These are phyloP conservation scores for Nymphalis io DNA, from an alignment of 1,140 invertebrate genomes.

Conservation along the genomic window DNA sequence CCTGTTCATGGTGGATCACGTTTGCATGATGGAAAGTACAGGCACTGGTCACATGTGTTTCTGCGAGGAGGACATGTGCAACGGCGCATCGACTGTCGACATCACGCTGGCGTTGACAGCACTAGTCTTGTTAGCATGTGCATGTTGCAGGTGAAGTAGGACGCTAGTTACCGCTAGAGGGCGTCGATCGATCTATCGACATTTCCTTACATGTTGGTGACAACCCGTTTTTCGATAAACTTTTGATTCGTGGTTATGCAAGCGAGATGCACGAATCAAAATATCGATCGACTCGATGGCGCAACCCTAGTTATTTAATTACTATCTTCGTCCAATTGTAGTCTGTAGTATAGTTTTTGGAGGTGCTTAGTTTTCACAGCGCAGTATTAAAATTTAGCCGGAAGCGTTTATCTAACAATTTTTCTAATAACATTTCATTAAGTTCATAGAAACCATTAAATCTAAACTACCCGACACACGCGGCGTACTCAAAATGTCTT, in stretches of 20 bases:
- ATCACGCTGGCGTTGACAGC: slow-evolving; percentile 49
- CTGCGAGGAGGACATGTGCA: slow-evolving; percentile 98
- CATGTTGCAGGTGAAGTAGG: slow-evolving; percentile 76
- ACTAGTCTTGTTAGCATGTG: slow-evolving; percentile 65
- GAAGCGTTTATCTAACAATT: slow-evolving; percentile 3
- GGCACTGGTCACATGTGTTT: slow-evolving; percentile 98
- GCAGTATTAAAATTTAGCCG: slow-evolving; percentile 29
- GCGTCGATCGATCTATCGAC: slow-evolving; percentile 42
- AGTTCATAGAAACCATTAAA: background rate
- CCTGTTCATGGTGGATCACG: slow-evolving; percentile 98
- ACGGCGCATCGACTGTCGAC: slow-evolving; percentile 70
- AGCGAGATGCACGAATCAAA: slow-evolving; percentile 7
- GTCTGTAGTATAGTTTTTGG: slow-evolving; percentile 59
- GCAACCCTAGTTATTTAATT: slow-evolving; percentile 55
- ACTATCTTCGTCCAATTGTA: slow-evolving; percentile 72
- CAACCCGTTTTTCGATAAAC: slow-evolving; percentile 19
- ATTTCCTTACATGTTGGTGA: background rate
- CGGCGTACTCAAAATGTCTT: background rate
- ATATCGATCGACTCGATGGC: slow-evolving; percentile 52
- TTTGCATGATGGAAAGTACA: slow-evolving; percentile 98
- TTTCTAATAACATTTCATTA: slow-evolving; percentile 26
- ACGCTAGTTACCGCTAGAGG: slow-evolving; percentile 41
- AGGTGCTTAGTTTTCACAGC: slow-evolving; percentile 68
- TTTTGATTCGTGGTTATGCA: background rate
- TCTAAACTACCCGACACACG: background rate